phyloP scores from a whole-genome alignment of 1,140 invertebrate genomes.

The Fopius arisanus region DNA sequence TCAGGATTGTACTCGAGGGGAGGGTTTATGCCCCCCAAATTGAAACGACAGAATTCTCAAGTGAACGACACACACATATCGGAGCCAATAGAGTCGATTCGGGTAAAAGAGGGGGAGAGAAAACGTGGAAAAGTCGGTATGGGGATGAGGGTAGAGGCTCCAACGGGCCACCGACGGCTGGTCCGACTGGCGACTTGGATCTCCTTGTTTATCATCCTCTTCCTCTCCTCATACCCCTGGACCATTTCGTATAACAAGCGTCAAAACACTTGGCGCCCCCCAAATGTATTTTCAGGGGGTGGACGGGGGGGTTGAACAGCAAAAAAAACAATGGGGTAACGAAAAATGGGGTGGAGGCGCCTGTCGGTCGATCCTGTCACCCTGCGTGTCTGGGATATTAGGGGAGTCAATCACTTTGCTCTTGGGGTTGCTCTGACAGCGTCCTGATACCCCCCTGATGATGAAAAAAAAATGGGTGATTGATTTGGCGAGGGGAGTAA shows the following conservation, averaged over 20 bases:
- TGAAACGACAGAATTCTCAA: not conserved
- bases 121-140: not conserved
- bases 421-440: not conserved
- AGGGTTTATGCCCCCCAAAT: not conserved
- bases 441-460: too few relatives aligned
- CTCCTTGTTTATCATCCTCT: slow-evolving; percentile 30
- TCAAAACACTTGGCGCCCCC: slow-evolving; percentile 32
- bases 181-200: slow-evolving; percentile 32
- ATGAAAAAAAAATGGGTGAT: too few relatives aligned
- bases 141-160: slow-evolving; percentile 2
- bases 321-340: not conserved
- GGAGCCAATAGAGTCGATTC: slow-evolving; percentile 16
- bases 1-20: not conserved
- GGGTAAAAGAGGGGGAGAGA: not conserved
- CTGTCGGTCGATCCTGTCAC: slow-evolving; percentile 24
- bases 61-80: slow-evolving; percentile 1
- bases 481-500: too few relatives aligned
- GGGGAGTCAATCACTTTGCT: not conserved
- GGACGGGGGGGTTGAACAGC: too few relatives aligned
- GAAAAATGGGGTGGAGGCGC: slow-evolving; percentile 13
- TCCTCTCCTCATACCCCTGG: slow-evolving; percentile 5
- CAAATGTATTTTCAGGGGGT: not conserved
- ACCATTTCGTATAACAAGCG: slow-evolving; percentile 21
- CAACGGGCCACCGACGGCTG: slow-evolving; percentile 15
- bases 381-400: not conserved